These are phyloP conservation scores for Tarsius wallacei DNA, from an alignment of 2,797 vertebrate species.

Conservation along the genomic window DNA sequence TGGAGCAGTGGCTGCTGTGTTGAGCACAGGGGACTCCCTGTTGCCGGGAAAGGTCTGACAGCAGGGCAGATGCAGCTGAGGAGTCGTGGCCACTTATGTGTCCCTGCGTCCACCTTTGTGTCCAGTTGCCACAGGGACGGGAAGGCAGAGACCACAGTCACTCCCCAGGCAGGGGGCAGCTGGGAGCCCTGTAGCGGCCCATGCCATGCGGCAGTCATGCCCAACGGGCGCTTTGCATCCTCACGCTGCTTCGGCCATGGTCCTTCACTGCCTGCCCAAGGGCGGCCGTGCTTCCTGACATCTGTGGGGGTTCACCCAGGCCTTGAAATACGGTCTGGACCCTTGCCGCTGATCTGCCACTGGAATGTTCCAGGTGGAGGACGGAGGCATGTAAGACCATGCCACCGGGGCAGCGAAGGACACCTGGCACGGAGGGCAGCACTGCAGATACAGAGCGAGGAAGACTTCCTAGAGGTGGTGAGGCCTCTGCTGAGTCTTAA, in stretches of 20 bases:
- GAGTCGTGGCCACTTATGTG: not conserved
- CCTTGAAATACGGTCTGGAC: not conserved
- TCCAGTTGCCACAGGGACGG: not conserved
- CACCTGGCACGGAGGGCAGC: not conserved
- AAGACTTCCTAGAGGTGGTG: not conserved
- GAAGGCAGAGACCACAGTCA: not conserved
- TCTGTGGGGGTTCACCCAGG: not conserved
- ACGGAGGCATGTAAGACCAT: not conserved
- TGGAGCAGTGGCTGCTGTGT: not conserved
- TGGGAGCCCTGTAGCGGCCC: not conserved
- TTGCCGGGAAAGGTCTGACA: not conserved
- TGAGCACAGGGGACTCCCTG: too few species aligned
- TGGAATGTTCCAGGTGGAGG: not conserved
- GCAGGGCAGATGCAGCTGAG: not conserved
- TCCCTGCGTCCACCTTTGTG: not conserved
- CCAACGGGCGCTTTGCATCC: not conserved
- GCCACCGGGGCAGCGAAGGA: too few species aligned
- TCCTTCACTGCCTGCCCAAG: not conserved
- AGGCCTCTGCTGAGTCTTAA: not conserved
- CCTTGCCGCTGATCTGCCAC: not conserved
- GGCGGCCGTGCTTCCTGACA: not conserved
- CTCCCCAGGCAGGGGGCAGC: not conserved
- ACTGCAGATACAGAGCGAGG: accelerated
- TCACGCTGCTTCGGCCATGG: not conserved
- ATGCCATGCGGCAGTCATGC: not conserved